These are phyloP conservation scores for Papilio machaon DNA, from an alignment of 1,140 invertebrate species.

Conservation along the genomic window DNA sequence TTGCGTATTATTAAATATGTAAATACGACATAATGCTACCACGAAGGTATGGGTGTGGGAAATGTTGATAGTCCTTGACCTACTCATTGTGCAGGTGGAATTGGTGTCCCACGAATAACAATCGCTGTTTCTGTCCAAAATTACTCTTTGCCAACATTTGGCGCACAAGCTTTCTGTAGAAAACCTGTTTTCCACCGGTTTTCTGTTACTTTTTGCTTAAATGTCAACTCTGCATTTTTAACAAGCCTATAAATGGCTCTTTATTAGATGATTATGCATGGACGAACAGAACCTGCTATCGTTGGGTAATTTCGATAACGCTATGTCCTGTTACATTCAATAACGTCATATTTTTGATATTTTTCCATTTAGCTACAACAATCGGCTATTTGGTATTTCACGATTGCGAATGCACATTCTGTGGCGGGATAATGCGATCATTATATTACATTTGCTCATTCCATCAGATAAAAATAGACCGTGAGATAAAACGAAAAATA, in stretches of 20 bases:
- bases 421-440: conserved; percentile 16
- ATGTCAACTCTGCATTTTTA: conserved; percentile 37
- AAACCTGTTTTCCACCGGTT: conserved; percentile 45
- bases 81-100: conserved; percentile 45
- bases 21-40: conserved; percentile 42
- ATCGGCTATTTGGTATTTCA: neutral
- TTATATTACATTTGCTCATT: conserved; percentile 22
- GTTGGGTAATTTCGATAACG: conserved; percentile 28
- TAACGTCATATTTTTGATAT: conserved; percentile 10
- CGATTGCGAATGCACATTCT: conserved; percentile 1
- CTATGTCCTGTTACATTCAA: conserved; percentile 17
- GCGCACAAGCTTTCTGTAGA: conserved; percentile 16
- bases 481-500: conserved; percentile 25
- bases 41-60: conserved; percentile 49
- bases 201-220: conserved; percentile 38
- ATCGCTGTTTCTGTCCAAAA: conserved; percentile 49
- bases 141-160: conserved; percentile 28
- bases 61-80: conserved; percentile 55
- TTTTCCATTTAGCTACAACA: conserved; percentile 20
- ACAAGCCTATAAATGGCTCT: conserved; percentile 28
- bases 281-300: neutral
- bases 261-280: conserved; percentile 29
- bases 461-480: conserved; percentile 31
- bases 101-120: conserved; percentile 56
- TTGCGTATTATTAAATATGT: conserved; percentile 41